A percentile compares a stretch with the other conserved stretches of the same genome.
Conservation (phyloP, 2,113 vertebrate species). For the Dascyllus trimaculatus region DNA sequence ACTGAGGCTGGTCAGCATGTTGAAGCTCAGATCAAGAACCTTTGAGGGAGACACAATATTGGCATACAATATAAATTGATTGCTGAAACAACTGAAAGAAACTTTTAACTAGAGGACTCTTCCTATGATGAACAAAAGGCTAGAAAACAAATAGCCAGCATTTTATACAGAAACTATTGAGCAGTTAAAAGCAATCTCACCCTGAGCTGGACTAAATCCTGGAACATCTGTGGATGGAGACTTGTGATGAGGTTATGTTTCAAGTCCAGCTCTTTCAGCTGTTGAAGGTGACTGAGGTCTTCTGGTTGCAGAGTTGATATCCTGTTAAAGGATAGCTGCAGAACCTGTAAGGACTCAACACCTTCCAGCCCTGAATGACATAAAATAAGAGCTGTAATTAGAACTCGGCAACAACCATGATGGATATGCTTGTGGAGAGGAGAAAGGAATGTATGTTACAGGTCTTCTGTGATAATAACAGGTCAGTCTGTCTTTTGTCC, state of each 20-base stretch:
- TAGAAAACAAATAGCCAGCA: background rate
- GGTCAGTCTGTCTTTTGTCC: background rate
- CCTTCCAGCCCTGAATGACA: constrained; percentile 74
- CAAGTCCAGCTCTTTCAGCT: constrained; percentile 86
- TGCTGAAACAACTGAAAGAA: too few species aligned
- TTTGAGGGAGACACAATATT: constrained; percentile 61
- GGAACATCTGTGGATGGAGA: constrained; percentile 86
- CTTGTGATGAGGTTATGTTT: constrained; percentile 86
- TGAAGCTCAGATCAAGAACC: constrained; percentile 89
- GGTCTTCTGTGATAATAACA: constrained; percentile 25
- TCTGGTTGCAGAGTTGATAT: constrained; percentile 79
- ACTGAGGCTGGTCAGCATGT: constrained; percentile 83
- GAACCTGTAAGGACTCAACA: constrained; percentile 78
- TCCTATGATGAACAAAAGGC: too few species aligned
- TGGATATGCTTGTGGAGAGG: background rate
- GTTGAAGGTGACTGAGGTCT: constrained; percentile 83
- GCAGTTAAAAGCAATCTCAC: constrained; percentile 69
- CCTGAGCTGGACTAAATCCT: constrained; percentile 85
- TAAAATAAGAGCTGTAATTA: constrained; percentile 34
- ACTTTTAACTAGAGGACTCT: too few species aligned
- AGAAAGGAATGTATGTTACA: constrained; percentile 19
- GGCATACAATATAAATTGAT: background rate
- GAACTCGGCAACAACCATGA: constrained; percentile 1
- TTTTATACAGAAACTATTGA: background rate
- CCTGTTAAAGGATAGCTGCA: constrained; percentile 87